Evolutionary conservation across 1,140 invertebrate genomes (phyloP).

Genomic region (Chelonus insularis): DNA sequence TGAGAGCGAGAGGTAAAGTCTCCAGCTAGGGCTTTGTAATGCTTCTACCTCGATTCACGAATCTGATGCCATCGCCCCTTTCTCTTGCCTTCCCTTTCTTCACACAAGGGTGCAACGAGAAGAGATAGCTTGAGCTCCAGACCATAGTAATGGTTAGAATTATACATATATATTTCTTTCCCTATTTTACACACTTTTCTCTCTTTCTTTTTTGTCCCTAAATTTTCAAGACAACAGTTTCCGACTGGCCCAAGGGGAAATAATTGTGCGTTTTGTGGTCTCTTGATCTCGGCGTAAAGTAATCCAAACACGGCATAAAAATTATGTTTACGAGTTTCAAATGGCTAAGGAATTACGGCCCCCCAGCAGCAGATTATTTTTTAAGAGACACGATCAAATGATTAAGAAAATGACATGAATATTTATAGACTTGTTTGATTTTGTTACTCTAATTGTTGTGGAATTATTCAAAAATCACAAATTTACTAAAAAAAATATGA

Average conservation of each 20-base stretch:
- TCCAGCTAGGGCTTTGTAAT: conserved; percentile 12
- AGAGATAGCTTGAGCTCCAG: neutral
- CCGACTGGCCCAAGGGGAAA: conserved; percentile 27
- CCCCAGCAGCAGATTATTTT: neutral
- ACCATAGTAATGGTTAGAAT: neutral
- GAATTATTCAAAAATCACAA: no score
- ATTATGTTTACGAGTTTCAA: conserved; percentile 59
- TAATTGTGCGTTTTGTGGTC: conserved; percentile 57
- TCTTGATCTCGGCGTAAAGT: conserved; percentile 51
- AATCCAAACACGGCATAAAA: conserved; percentile 57
- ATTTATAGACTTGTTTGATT: no score
- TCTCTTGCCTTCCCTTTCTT: neutral
- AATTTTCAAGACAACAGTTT: conserved; percentile 17
- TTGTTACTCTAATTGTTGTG: no score
- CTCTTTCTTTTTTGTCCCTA: conserved; percentile 5
- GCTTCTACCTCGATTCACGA: conserved; percentile 21
- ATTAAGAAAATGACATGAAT: no score
- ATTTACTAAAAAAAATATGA: no score
- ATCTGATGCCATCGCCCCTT: conserved; percentile 7
- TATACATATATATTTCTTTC: neutral
- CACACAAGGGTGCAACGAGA: neutral
- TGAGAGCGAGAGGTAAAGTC: neutral
- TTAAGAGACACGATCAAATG: no score
- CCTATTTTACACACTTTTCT: neutral
- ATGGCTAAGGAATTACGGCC: conserved; percentile 34